These are phyloP conservation scores for Strigamia maritima DNA, from an alignment of 2,888 invertebrate species.

Conservation along the genomic window DNA sequence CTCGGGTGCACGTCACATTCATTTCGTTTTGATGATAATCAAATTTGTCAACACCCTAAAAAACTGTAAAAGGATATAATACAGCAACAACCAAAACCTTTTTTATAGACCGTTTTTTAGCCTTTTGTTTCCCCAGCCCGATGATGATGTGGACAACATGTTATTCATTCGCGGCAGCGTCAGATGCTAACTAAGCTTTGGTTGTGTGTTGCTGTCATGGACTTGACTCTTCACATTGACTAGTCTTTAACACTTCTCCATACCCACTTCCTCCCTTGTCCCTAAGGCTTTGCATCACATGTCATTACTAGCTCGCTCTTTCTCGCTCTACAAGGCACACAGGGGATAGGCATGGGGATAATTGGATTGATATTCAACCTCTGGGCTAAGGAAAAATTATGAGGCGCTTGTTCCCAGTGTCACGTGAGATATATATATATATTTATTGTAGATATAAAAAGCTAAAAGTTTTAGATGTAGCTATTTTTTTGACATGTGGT, in stretches of 20 bases:
- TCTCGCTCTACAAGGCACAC: neutral
- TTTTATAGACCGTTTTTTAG: neutral
- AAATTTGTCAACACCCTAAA: neutral
- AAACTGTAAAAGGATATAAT: neutral
- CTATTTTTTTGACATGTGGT: neutral
- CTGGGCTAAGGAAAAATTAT: slow-evolving; percentile 17
- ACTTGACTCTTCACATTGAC: neutral
- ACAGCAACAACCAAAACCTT: neutral
- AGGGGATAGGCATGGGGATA: slow-evolving; percentile 30
- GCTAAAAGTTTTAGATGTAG: neutral
- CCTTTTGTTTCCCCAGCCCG: neutral
- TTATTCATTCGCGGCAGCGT: neutral
- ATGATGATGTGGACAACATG: neutral
- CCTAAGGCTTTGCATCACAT: slow-evolving; percentile 30
- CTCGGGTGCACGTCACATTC: neutral
- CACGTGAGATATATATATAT: neutral
- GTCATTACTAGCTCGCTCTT: slow-evolving; percentile 22
- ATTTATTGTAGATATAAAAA: neutral
- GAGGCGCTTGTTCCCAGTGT: neutral
- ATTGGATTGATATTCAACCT: slow-evolving; percentile 30
- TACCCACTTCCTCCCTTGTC: slow-evolving; percentile 7
- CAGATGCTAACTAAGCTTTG: slow-evolving; percentile 8
- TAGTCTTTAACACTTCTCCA: slow-evolving; percentile 24
- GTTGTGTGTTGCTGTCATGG: neutral
- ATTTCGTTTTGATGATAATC: neutral